phyloP scores from a whole-genome alignment of 53 echinoderm and acorn worm genomes.

The Patiria pectinifera region DNA sequence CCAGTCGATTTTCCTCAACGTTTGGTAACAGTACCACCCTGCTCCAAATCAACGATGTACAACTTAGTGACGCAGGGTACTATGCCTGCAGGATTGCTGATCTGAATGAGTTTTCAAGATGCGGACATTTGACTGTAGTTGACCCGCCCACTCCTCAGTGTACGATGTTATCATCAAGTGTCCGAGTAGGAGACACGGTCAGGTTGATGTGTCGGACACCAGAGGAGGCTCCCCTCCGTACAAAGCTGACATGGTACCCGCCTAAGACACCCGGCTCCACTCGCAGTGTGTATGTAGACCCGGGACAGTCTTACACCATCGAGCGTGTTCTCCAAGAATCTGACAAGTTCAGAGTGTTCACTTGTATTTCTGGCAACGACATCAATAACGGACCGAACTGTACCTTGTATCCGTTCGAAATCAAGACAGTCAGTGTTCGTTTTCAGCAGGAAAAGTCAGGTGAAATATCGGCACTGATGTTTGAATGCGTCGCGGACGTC shows the following conservation, averaged over 20 bases:
- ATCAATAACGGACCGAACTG: too few species aligned
- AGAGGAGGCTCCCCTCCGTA: not conserved
- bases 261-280: not conserved
- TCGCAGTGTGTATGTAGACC: not conserved
- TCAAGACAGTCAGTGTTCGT: not conserved
- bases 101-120: conserved; percentile 10
- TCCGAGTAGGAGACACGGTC: not conserved
- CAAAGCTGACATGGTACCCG: conserved; percentile 25
- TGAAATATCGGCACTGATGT: not conserved
- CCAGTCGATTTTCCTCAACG: not conserved
- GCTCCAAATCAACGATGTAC: conserved; percentile 3
- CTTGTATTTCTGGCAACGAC: conserved; percentile 26
- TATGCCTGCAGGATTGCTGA: conserved; percentile 3
- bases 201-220: conserved; percentile 14
- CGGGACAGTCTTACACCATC: not conserved
- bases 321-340: not conserved
- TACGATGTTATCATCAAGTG: not conserved
- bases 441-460: not conserved
- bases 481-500: not conserved
- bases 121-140: conserved; percentile 24
- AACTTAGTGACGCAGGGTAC: not conserved
- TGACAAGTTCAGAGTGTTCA: conserved; percentile 3
- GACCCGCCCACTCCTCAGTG: conserved; percentile 37
- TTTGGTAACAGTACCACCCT: not conserved
- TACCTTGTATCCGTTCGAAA: not conserved